Evolutionary conservation across 2,113 vertebrate species (phyloP), one percentile per base, ranked within the genome.

Genomic region (Alaudala cheleensis): DNA sequence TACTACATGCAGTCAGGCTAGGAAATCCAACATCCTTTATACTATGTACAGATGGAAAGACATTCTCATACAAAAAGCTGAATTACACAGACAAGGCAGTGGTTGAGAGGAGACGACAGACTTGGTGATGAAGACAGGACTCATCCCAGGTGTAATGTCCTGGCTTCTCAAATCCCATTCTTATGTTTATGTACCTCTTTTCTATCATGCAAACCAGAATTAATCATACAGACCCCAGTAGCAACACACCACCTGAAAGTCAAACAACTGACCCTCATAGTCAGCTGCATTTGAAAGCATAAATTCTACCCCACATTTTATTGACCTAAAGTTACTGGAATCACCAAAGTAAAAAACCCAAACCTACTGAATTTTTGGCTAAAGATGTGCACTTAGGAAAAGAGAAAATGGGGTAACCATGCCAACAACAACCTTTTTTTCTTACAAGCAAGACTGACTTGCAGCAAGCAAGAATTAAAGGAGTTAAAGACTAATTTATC

Each of bases 401-500:
- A 65, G 8, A 89, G 26, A 81, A 88, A 50, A 67, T 0, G 0
- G 5, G 6, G 12, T 60, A 23, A 77, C 16, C 19, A 40, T 19
- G 19, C 31, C 62, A 86, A 11, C 12, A 40, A 61, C 16, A 70
- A 44, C 19, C 19, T 40, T 62, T 42, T 25, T 19, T 62, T 77
- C 62, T 37, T 26, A 70, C 8, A 26, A 42, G 40, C 25, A 61
- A n/a, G 33, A 65, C 17, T 66, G 60, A 73, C 60, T 70, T 23
- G 64, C 23, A 91, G 60, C 34, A 70, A 34, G 34, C 9, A 42
- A 70, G 37, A 90, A 73, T 2, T 50, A 50, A 69, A 90, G 28
- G 74, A 66, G 33, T 89, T 86, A 91, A 94, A 71, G 42, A n/a
- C 54, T 83, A 90, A 94, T 92, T 94, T 82, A 91, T 83, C 82